Base-by-base conservation (phyloP, 1,140 invertebrate species). In the Drosophila cardini region DNA sequence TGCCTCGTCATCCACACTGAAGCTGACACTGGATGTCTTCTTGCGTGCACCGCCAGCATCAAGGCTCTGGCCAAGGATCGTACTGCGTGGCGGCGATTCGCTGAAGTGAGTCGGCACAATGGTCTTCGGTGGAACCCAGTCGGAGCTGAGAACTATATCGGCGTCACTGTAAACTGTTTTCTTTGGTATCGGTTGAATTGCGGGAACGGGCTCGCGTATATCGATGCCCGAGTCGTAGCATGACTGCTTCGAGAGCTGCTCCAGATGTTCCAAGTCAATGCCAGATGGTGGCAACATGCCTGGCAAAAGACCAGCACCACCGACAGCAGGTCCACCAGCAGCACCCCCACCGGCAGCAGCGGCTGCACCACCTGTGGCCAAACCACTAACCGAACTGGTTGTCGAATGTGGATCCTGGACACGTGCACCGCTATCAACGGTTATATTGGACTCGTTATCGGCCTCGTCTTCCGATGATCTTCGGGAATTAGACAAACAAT, bases 221-320 rank as follows among this genome's bases (percentile, higher is more conserved):
- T 97, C 96, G 86, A 97, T 97, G 76, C 96, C 96, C n/a, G 96
- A 97, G 93, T 97, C 96, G 92, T 97, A 96, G 93, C 96, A 97
- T 75, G 95, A 96, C 69, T 95, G 94, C 92, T 97, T 97, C 76
- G 90, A 90, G 48, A 91, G 65, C 60, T 91, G 75, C 62, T 91
- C 90, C 71, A 91, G 63, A 46, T 91, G 81, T 70, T 91, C 90
- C 61, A 91, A 72, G 53, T 91, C 90, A 50, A 84, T 83, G 69
- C 73, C 81, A 15, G 73, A 67, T 18, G 84, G 79, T 9, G 79
- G 79, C 32, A 82, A 42, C 8, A 77, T 68, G 30, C 60, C 74
- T 32, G 42, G 55, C 69, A 45, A 36, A 55, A 34, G 45, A 6
- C 58, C 60, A 36, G n/a, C 46, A 15, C 42, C 63, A 9, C 36